Evolutionary conservation across 2,797 vertebrate species (phyloP).

Genomic region (Sarcoramphus papa): DNA sequence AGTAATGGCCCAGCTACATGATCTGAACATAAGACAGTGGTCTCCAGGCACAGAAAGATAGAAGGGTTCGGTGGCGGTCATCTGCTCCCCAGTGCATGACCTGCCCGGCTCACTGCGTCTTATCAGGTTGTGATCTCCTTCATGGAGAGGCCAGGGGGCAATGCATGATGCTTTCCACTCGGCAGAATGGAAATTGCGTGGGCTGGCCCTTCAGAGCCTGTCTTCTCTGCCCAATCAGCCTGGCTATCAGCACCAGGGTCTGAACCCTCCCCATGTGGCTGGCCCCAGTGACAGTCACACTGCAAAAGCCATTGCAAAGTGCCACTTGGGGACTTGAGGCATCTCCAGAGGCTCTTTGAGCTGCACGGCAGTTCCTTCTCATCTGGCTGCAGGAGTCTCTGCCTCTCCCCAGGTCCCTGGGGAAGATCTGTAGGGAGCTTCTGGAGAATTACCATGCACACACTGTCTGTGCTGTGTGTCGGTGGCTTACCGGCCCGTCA

Average conservation of each 20-base stretch:
- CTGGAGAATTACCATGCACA: not conserved
- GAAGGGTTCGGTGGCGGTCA: not conserved
- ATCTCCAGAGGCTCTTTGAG: not conserved
- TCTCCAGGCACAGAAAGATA: not conserved
- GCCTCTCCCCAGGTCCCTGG: not conserved
- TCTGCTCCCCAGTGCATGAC: not conserved
- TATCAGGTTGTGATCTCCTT: not conserved
- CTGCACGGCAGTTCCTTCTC: accelerated
- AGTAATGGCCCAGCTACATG: accelerated
- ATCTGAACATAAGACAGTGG: not conserved
- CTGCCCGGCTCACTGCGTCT: not conserved
- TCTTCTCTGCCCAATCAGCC: not conserved
- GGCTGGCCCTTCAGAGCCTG: not conserved
- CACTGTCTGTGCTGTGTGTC: not conserved
- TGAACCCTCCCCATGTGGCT: not conserved
- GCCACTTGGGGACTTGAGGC: not conserved
- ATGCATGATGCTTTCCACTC: not conserved
- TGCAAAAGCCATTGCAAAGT: not conserved
- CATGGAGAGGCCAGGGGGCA: not conserved
- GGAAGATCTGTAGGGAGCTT: not conserved
- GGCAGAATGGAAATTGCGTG: not conserved
- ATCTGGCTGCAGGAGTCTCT: not conserved
- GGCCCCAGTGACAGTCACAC: not conserved
- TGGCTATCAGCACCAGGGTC: not conserved
- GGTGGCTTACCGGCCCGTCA: accelerated